Base-by-base conservation (phyloP, 2,888 invertebrate genomes). In the Antheraea yamamai region DNA sequence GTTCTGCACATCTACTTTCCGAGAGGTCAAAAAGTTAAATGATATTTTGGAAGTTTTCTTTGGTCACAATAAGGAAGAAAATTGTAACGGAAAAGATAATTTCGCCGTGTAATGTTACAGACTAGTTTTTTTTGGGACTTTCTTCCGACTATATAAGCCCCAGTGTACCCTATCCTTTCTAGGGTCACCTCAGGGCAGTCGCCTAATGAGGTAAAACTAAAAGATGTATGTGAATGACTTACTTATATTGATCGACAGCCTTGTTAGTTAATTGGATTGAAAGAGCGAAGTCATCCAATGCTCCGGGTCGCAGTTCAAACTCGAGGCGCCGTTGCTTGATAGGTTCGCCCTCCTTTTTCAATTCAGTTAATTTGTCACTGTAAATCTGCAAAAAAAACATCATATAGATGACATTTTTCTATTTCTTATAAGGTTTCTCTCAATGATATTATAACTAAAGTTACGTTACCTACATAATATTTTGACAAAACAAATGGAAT, bases 281-380 rank as follows among this genome's bases (percentile, higher is more conserved):
- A 77, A 96, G 95, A 66, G 97, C 97, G 72, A 98, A 96, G 82
- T 98, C 97, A 79, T 99, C 98, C 78, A 99, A 95, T 0, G 97
- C 97, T 0, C 95, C 93, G 4, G 97, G 97, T 81, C 98, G 96
- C 20, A 97, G 96, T 86, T 98, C 97, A 80, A 95, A 97, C 90
- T 99, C 99, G 66, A 96, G 91, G 81, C 97, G 96, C 72, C 99
- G 96, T 80, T 96, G 96, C 85, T 97, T 97, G 76, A 99, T 97
- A 0, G 99, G 98, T 87, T 99, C 98, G 16, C 99, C 99, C 90
- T 97, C 96, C 78, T 96, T 96, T 95, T 97, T 95, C 81, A 97
- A 88, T 76, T 95, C 95, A 1, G 92, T 86, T 77, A 97, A 87
- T 85, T 96, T 96, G 82, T 96, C 96, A 78, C 95, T 95, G 87